Evolutionary conservation across 2,113 vertebrate genomes (phyloP).

Genomic region (Chloropsis cyanopogon): DNA sequence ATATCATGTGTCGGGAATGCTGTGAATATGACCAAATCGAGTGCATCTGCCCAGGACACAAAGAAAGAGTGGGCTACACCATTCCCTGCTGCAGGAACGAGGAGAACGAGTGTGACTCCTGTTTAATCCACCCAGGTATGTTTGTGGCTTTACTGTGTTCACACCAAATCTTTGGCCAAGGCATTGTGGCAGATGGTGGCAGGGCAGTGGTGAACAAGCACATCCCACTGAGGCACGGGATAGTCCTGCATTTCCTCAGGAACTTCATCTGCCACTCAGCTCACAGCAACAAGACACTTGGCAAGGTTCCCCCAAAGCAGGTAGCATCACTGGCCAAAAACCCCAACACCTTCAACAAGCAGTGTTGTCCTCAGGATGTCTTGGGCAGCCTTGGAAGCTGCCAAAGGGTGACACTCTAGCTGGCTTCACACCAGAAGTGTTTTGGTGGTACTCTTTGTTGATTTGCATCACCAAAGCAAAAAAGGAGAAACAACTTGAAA

Average conservation of each 20-base stretch:
- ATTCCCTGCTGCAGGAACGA: constrained; percentile 97
- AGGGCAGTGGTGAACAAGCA: background rate
- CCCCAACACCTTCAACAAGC: background rate
- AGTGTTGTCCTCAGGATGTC: background rate
- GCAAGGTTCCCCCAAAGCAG: background rate
- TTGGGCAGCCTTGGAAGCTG: background rate
- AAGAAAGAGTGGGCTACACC: constrained; percentile 89
- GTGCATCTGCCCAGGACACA: constrained; percentile 88
- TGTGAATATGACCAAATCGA: constrained; percentile 94
- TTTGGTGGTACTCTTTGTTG: background rate
- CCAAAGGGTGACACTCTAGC: background rate
- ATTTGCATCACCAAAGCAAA: background rate
- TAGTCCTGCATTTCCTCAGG: background rate
- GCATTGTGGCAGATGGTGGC: background rate
- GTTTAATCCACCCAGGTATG: constrained; percentile 94
- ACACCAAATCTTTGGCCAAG: background rate
- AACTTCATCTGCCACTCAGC: background rate
- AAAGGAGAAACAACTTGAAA: background rate
- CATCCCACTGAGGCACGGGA: background rate
- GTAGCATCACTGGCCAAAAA: background rate
- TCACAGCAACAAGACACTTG: background rate
- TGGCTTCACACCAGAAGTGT: background rate
- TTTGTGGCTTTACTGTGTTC: background rate
- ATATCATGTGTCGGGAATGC: constrained; percentile 92
- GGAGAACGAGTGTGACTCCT: constrained; percentile 93